phyloP scores from a whole-genome alignment of 1,140 invertebrate species.

The Pachyrhynchus sulphureomaculatus region DNA sequence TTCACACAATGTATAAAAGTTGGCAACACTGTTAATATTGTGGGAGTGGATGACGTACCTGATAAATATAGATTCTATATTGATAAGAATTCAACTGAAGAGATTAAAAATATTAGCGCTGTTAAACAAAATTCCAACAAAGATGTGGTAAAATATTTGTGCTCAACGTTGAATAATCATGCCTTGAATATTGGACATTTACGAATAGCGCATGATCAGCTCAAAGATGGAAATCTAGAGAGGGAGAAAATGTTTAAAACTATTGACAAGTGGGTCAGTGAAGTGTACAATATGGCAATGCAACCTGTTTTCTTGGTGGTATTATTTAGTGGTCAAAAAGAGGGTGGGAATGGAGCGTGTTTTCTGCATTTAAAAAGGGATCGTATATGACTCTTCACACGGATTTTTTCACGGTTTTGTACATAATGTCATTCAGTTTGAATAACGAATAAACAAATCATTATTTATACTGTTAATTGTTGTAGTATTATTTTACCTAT shows the following conservation, averaged over 20 bases:
- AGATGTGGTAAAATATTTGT: constrained; percentile 33
- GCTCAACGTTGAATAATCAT: constrained; percentile 36
- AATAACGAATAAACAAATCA: neutral
- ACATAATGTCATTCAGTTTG: neutral
- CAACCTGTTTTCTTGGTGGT: constrained; percentile 59
- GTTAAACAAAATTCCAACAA: constrained; percentile 31
- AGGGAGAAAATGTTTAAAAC: constrained; percentile 53
- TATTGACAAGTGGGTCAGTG: constrained; percentile 64
- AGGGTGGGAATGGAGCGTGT: constrained; percentile 54
- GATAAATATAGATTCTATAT: constrained; percentile 57
- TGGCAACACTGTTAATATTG: constrained; percentile 60
- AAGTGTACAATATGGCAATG: constrained; percentile 59
- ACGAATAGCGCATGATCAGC: constrained; percentile 62
- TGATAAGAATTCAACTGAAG: constrained; percentile 46
- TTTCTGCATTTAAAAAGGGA: constrained; percentile 55
- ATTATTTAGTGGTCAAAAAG: constrained; percentile 58
- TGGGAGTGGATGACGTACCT: constrained; percentile 59
- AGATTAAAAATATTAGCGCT: constrained; percentile 45
- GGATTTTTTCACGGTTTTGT: neutral
- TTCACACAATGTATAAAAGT: constrained; percentile 66
- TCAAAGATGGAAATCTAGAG: constrained; percentile 51
- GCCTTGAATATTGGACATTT: constrained; percentile 55
- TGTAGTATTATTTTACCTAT: too few relatives aligned
- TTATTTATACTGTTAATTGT: neutral
- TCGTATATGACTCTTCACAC: neutral